Base-by-base conservation (phyloP, 2,888 invertebrate species). In the Nomada ruficornis region DNA sequence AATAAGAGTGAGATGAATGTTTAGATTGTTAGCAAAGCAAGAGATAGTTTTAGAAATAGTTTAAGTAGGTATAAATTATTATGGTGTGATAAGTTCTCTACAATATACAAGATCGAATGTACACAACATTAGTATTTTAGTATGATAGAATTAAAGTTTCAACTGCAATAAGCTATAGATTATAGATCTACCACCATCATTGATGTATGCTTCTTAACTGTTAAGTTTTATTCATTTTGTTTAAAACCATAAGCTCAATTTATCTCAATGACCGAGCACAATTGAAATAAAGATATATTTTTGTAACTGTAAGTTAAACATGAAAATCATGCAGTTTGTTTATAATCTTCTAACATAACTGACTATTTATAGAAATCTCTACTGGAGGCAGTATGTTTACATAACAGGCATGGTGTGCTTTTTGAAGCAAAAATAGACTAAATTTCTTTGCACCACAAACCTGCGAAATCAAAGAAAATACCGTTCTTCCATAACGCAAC, bases 101-200 rank as follows among this genome's bases (percentile, higher is more conserved):
- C 59, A 82, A 85, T 88, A 88, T 84, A 87, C 82, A 88, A 78
- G 71, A 75, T 83, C 80, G 69, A 86, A 85, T 86, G 74, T 88
- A 86, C 85, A 80, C 67, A 67, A 81, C 69, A 86, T 80, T 82
- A 73, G 68, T 2, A 13, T 77, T 71, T 81, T 60, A 83, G 60
- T 76, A 80, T 47, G 57, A 57, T 73, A 81, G 80, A 80, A 82
- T 77, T 77, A 59, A 79, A 80, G 60, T 85, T 85, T 78, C 72
- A 85, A 83, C 59, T 81, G 75, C 59, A 60, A 60, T 77, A 70
- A 74, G 77, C 65, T 82, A 77, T 73, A 69, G 47, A 83, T 76
- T 82, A 77, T 73, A 69, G 47, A 83, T 76, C 75, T 76, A 79
- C 64, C 65, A 80, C 82, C 80, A 78, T 71, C 70, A 68, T 80